Conservation (phyloP, 92 coral and sea anemone genomes). For the Palythoa heliodiscus region DNA sequence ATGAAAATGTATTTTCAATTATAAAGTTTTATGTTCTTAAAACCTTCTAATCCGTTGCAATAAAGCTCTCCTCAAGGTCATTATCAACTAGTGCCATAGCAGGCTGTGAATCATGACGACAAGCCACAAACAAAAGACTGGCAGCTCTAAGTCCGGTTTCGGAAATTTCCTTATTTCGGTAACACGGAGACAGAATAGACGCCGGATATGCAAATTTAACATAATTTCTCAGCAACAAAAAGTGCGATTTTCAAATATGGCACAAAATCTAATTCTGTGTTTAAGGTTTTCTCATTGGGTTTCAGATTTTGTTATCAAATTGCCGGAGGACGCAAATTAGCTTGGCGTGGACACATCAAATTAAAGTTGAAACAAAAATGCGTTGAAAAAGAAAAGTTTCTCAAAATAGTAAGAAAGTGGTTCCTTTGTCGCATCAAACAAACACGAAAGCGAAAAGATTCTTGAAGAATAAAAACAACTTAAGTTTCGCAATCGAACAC, state of each 20-base stretch:
- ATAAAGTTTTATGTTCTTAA: neutral
- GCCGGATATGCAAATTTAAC: neutral
- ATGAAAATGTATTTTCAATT: neutral
- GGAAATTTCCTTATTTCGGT: slow-evolving; percentile 30
- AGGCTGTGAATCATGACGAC: neutral
- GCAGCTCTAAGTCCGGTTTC: neutral
- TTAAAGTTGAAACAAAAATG: slow-evolving; percentile 26
- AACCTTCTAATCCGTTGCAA: neutral
- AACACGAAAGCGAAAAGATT: neutral
- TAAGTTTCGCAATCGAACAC: neutral
- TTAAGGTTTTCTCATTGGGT: neutral
- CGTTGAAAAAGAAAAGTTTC: neutral
- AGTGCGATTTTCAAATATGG: neutral
- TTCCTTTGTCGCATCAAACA: neutral
- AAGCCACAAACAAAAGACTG: slow-evolving; percentile 16
- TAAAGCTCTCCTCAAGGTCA: neutral
- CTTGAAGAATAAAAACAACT: neutral
- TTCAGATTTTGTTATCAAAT: slow-evolving; percentile 26
- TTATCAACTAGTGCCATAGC: neutral
- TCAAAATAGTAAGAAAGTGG: slow-evolving; percentile 8
- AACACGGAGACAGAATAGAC: neutral
- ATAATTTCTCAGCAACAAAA: slow-evolving; percentile 1
- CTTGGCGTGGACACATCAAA: slow-evolving; percentile 12
- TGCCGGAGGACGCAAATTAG: slow-evolving; percentile 16
- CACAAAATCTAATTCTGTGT: neutral